A percentile compares a stretch with the other conserved stretches of the same genome.
phyloP scores from a whole-genome alignment of 2,113 vertebrate genomes.

The Falco punctatus region DNA sequence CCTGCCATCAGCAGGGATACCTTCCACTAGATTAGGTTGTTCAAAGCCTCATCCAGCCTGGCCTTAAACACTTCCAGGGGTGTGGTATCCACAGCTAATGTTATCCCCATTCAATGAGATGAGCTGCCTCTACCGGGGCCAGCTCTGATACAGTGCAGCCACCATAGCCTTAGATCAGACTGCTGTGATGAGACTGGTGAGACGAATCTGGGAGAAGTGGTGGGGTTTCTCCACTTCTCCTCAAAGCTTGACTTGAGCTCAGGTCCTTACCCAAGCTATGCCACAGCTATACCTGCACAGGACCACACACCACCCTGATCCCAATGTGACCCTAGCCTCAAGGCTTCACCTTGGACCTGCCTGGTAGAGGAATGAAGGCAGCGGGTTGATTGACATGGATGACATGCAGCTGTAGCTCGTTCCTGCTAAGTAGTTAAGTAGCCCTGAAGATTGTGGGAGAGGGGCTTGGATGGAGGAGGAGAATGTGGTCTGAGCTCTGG shows the following conservation, averaged over 20 bases:
- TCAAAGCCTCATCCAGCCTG: neutral
- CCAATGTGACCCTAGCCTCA: neutral
- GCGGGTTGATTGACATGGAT: no score
- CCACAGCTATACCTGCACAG: neutral
- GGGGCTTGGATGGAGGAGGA: no score
- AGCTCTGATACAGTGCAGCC: neutral
- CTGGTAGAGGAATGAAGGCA: no score
- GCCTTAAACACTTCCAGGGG: neutral
- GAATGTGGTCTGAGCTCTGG: no score
- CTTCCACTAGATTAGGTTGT: no score
- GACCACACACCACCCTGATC: neutral
- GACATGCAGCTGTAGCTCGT: no score
- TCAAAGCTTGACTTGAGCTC: neutral
- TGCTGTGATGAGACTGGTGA: fast-evolving
- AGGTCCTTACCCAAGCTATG: neutral
- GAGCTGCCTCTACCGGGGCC: neutral
- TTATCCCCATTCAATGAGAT: neutral
- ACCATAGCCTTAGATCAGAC: neutral
- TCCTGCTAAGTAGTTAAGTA: no score
- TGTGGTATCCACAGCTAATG: neutral
- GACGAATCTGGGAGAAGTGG: neutral
- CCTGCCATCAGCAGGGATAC: no score
- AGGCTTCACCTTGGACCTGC: neutral
- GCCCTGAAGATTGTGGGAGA: no score
- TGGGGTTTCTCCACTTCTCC: neutral